Base-by-base conservation (phyloP, 2,888 invertebrate species). In the Calameuta idolon region DNA sequence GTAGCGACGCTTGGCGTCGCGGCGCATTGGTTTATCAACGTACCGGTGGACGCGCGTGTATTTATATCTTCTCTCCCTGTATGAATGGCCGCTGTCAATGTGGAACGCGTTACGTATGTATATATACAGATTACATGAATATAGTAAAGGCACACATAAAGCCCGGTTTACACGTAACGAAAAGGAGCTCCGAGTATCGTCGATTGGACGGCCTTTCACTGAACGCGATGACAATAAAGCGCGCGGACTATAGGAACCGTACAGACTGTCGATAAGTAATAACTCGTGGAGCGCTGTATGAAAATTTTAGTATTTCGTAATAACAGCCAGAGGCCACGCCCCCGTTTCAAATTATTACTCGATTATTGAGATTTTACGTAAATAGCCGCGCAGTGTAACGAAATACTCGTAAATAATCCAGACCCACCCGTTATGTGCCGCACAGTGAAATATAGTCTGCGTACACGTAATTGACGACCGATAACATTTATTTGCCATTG, bases 11-110 rank as follows among this genome's bases (percentile, higher is more conserved):
- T 55, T 23, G 55, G 71, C 71, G 34, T 71, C 33, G 34, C 15
- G 71, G 71, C 71, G 71, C 34, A 71, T 31, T 71, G 71, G 71
- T 34, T 71, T 71, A 71, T 71, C 71, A 34, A 15, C 31, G 71
- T 71, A 71, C 30, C 31, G 34, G 71, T 15, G 23, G 12, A 30
- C 31, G 9, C 71, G n/a, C n/a, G 37, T 74, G 35, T 74, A 74
- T 74, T 74, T 37, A 74, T 74, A 74, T 33, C 74, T 37, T 37
- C 12, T 37, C 30, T 74, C 74, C 23, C 35, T 74, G 74, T 74
- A 74, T 74, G 74, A 74, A 74, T 74, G 74, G 37, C n/a, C 35
- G 74, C 33, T n/a, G 74, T 23, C 71, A 71, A 34, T 71, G 71
- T 71, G 31, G 12, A 34, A 71, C 33, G 71, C 33, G 12, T 31